Evolutionary conservation across 2,888 invertebrate species (phyloP).

Genomic region (Perdita meconis): DNA sequence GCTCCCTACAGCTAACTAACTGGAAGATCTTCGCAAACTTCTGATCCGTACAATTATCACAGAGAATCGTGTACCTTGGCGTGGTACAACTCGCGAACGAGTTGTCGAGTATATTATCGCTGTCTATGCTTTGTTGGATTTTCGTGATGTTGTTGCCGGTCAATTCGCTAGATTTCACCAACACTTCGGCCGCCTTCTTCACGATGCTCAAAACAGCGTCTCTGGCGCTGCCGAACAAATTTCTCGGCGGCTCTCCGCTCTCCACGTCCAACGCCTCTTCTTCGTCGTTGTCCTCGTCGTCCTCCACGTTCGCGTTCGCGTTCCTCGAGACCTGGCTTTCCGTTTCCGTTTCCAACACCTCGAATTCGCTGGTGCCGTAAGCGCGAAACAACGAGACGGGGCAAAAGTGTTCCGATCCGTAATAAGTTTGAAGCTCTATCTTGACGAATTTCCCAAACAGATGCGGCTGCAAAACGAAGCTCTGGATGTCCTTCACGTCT

Average conservation of each 20-base stretch:
- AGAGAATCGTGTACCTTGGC: constrained; percentile 89
- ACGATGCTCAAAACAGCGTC: constrained; percentile 97
- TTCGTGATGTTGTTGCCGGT: constrained; percentile 87
- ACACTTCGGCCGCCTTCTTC: constrained; percentile 94
- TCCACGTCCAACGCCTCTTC: constrained; percentile 87
- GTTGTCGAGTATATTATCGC: constrained; percentile 67
- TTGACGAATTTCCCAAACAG: constrained; percentile 95
- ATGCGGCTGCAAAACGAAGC: constrained; percentile 92
- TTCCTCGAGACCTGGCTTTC: constrained; percentile 84
- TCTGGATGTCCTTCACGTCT: constrained; percentile 94
- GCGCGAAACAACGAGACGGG: constrained; percentile 97
- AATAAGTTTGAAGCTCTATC: constrained; percentile 96
- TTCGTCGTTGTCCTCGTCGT: constrained; percentile 84
- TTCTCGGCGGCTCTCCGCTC: constrained; percentile 87
- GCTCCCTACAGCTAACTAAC: constrained; percentile 89
- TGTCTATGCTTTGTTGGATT: constrained; percentile 74
- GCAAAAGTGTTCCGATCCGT: constrained; percentile 98
- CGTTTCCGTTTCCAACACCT: constrained; percentile 92
- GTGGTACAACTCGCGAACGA: constrained; percentile 87
- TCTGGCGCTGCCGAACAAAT: constrained; percentile 93
- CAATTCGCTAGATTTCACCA: constrained; percentile 88
- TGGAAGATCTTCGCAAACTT: constrained; percentile 90
- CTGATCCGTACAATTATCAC: constrained; percentile 90
- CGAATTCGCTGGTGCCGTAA: constrained; percentile 96
- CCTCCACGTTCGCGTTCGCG: constrained; percentile 85